Evolutionary conservation across 2,113 vertebrate genomes (phyloP), one percentile per base, ranked within the genome.

Genomic region (Guaruba guarouba): DNA sequence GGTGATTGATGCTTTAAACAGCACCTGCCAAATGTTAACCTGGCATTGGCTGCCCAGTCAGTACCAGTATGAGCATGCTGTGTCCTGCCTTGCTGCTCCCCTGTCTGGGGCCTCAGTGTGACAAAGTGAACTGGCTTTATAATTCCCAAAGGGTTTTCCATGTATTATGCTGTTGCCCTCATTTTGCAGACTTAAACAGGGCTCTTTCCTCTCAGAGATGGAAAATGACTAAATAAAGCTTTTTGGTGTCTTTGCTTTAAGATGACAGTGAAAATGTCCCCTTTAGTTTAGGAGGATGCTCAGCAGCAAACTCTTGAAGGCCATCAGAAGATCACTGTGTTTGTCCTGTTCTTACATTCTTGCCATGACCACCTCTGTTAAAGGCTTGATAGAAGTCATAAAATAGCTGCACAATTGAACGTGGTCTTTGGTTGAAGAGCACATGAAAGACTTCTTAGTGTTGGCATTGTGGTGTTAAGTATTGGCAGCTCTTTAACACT

Each of bases 141-240:
- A 35, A 20, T 76, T 91, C 84, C 84, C 66, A 14, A 29, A 43
- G 43, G 49, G 3, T 17, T 87, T 87, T 44, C 51, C 33, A 41
- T 28, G 14, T 76, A 17, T 3, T 2, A 9, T 9, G 5, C 59
- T 6, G 2, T 31, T 0, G 0, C 69, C 11, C 2, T 93, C 61
- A 17, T 73, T 78, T 27, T 33, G 39, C n/a, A 20, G 14, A 59
- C 22, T 37, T 37, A 31, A 54, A 33, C 2, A 1, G 43, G 88
- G 52, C 46, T 63, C 68, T 48, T 63, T 10, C 28, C 8, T 67
- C 16, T 73, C 5, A 7, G 23, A 74, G 71, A 10, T 48, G 35
- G 63, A 46, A 70, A 80, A 11, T 54, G 51, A 63, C 83, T 70
- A 49, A 69, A 44, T 49, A 17, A 19, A 62, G 35, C 25, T 62